Conservation (phyloP, 2,888 invertebrate genomes). For the Lumbricus terrestris region DNA sequence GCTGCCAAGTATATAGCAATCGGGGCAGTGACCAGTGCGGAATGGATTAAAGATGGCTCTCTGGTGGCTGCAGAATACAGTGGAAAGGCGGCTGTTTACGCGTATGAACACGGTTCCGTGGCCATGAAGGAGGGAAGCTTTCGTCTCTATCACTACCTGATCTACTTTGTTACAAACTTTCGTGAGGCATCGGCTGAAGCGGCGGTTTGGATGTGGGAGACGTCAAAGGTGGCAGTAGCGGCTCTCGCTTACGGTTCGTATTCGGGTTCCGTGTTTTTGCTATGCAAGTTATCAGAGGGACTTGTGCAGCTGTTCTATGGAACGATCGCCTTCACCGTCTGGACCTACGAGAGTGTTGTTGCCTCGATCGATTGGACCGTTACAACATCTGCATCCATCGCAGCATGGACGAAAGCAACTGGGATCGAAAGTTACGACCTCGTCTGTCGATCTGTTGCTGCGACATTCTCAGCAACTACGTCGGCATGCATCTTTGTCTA, state of each 20-base stretch:
- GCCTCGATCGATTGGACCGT: constrained; percentile 21
- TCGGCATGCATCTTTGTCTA: not conserved
- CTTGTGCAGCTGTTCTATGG: constrained; percentile 13
- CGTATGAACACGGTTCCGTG: constrained; percentile 29
- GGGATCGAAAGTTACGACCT: not conserved
- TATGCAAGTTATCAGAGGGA: not conserved
- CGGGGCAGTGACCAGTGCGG: constrained; percentile 17
- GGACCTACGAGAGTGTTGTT: constrained; percentile 7
- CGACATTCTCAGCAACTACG: not conserved
- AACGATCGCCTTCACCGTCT: not conserved
- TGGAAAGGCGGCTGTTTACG: constrained; percentile 11
- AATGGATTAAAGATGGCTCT: constrained; percentile 27
- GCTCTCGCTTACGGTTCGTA: not conserved
- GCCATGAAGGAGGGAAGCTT: constrained; percentile 33
- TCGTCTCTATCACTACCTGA: constrained; percentile 7
- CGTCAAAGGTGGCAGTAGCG: not conserved
- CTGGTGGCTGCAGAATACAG: constrained; percentile 31
- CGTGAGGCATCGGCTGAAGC: constrained; percentile 30
- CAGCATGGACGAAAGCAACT: not conserved
- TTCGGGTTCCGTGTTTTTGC: not conserved
- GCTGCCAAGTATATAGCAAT: not conserved
- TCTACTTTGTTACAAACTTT: constrained; percentile 33
- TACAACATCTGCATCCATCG: not conserved
- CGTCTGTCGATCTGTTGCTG: not conserved
- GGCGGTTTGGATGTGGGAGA: constrained; percentile 22